A percentile compares a stretch with the other conserved stretches of the same genome.
phyloP scores from a whole-genome alignment of 2,113 vertebrate genomes.

The Ammodytes marinus region DNA sequence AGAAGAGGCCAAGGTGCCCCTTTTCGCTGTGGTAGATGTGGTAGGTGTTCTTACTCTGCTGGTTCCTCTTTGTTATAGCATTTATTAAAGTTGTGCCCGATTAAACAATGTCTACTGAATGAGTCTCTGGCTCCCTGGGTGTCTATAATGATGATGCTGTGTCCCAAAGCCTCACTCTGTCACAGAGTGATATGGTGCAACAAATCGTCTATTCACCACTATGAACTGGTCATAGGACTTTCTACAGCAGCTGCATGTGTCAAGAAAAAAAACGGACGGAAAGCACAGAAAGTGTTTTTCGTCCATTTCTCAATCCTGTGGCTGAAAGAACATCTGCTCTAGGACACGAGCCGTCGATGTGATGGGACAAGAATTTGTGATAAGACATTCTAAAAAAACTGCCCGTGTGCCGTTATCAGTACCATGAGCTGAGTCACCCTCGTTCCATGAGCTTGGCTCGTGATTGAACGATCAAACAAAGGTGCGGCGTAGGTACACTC shows the following conservation, averaged over 20 bases:
- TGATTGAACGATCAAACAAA: constrained; percentile 54
- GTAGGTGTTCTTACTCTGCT: neutral
- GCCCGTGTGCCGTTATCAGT: constrained; percentile 29
- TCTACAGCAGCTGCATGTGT: constrained; percentile 48
- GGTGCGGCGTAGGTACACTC: constrained; percentile 29
- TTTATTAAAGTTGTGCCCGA: neutral
- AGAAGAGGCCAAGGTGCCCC: neutral
- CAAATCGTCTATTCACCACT: constrained; percentile 61
- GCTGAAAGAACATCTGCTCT: constrained; percentile 20
- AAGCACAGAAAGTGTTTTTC: neutral
- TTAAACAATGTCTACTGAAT: constrained; percentile 18
- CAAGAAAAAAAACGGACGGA: neutral
- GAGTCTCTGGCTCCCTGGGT: constrained; percentile 5
- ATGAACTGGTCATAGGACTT: constrained; percentile 61
- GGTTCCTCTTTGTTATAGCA: neutral
- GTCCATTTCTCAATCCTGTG: constrained; percentile 2
- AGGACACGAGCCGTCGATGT: neutral
- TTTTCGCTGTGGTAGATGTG: neutral
- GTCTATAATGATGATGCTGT: neutral
- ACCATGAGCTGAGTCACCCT: constrained; percentile 17
- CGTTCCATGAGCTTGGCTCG: constrained; percentile 20
- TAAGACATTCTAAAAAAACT: constrained; percentile 24
- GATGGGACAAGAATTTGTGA: neutral
- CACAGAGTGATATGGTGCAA: constrained; percentile 22
- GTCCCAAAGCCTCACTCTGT: constrained; percentile 13